Percentiles rank a stretch among this genome's conserved stretches.
These are phyloP conservation scores for Megamerina dolium DNA, from an alignment of 2,888 invertebrate species.

Conservation along the genomic window DNA sequence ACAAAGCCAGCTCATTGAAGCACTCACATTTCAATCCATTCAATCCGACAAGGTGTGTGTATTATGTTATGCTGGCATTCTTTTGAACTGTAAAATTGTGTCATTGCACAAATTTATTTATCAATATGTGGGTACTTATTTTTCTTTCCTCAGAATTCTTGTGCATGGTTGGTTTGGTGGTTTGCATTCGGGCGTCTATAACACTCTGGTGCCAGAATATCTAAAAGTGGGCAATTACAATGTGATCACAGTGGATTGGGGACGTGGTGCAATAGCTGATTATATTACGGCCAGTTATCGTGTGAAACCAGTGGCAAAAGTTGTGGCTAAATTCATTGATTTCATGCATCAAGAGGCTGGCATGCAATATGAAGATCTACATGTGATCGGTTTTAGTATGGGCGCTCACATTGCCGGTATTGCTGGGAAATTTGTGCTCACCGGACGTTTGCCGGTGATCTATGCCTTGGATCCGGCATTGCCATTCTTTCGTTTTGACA, in stretches of 20 bases:
- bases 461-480: conserved; percentile 62
- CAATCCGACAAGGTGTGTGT: conserved; percentile 43
- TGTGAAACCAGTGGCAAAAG: conserved; percentile 52
- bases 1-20: conserved; percentile 36
- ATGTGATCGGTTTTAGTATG: conserved; percentile 53
- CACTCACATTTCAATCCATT: conserved; percentile 41
- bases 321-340: conserved; percentile 59
- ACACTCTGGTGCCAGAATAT: conserved; percentile 35
- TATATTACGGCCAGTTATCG: conserved; percentile 42
- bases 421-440: conserved; percentile 47
- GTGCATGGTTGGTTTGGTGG: conserved; percentile 45
- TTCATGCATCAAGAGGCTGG: conserved; percentile 57
- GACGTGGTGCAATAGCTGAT: conserved; percentile 42
- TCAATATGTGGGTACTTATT: too few relatives aligned
- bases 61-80: not conserved
- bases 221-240: conserved; percentile 31
- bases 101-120: too few relatives aligned
- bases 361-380: conserved; percentile 34
- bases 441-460: conserved; percentile 37
- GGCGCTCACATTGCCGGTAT: conserved; percentile 59
- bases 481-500: conserved; percentile 37
- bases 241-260: conserved; percentile 43
- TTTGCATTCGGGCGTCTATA: conserved; percentile 35
- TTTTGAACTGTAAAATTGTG: not conserved
- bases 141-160: conserved; percentile 29